Conservation (phyloP, 2,113 vertebrate genomes). For the Rhynchomys soricoides region DNA sequence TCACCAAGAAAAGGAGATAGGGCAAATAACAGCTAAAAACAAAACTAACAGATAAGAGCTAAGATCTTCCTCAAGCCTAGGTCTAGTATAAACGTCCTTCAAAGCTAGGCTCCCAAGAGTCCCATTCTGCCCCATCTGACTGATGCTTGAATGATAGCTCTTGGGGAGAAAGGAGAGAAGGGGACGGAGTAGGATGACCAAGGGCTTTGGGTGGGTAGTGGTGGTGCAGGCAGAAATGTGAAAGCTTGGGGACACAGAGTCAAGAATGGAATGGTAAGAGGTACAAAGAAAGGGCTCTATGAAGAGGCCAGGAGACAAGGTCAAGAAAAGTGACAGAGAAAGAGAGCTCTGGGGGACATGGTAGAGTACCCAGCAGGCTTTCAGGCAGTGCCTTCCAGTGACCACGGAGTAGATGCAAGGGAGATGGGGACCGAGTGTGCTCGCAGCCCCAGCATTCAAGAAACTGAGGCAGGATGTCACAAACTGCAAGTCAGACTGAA, state of each 20-base stretch:
- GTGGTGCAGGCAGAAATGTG: background rate
- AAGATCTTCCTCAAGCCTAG: background rate
- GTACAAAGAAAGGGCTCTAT: background rate
- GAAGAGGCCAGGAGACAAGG: background rate
- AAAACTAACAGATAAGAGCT: background rate
- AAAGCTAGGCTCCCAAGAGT: background rate
- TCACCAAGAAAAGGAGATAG: background rate
- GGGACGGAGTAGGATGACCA: background rate
- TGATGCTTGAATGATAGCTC: background rate
- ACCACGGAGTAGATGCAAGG: background rate
- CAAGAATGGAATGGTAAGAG: background rate
- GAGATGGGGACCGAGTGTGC: background rate
- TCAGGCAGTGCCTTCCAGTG: background rate
- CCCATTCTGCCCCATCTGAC: background rate
- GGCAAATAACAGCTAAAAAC: background rate
- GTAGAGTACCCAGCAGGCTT: background rate
- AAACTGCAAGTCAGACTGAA: too few species aligned
- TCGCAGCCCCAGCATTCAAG: background rate
- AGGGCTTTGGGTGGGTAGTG: background rate
- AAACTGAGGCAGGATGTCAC: background rate
- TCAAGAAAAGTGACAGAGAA: background rate
- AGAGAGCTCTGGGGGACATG: background rate
- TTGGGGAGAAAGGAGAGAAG: background rate
- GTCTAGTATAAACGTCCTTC: background rate
- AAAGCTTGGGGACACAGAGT: background rate